Conservation (phyloP, 2,888 invertebrate genomes). For the Apoderus coryli region DNA sequence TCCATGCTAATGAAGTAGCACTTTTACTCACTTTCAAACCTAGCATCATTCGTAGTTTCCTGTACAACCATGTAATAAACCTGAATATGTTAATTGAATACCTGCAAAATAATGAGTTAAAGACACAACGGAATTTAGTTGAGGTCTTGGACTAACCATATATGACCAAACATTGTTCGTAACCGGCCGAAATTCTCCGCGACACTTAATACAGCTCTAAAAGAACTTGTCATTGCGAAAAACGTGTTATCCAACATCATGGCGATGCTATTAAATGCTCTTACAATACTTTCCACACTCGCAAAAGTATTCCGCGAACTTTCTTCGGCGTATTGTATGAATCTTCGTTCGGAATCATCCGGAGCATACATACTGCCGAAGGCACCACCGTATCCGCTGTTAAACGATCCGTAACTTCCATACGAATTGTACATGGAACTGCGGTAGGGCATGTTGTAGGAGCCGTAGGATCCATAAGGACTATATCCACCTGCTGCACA, state of each 20-base stretch:
- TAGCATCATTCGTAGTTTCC: conserved; percentile 53
- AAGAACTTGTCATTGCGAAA: conserved; percentile 83
- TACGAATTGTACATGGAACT: conserved; percentile 14
- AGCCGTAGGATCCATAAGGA: conserved; percentile 24
- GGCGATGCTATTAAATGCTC: conserved; percentile 84
- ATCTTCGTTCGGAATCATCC: conserved; percentile 52
- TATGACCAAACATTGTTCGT: conserved; percentile 66
- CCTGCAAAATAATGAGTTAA: too few relatives aligned
- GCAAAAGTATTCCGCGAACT: conserved; percentile 86
- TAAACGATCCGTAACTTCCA: conserved; percentile 15
- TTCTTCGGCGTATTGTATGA: conserved; percentile 77
- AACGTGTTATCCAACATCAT: conserved; percentile 97
- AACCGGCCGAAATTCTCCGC: conserved; percentile 88
- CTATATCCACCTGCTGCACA: conserved; percentile 25
- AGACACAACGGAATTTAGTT: too few relatives aligned
- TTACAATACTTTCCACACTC: conserved; percentile 72
- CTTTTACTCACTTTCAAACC: conserved; percentile 38
- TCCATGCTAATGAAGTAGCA: conserved; percentile 28
- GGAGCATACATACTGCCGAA: conserved; percentile 23
- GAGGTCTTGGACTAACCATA: too few relatives aligned
- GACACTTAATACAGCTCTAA: conserved; percentile 74
- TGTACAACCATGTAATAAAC: conserved; percentile 65
- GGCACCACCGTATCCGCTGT: conserved; percentile 26
- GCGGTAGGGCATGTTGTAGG: conserved; percentile 23
- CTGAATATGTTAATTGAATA: conserved; percentile 74